Conservation (phyloP, 2,797 vertebrate species). For the Toxotes lorentzi region DNA sequence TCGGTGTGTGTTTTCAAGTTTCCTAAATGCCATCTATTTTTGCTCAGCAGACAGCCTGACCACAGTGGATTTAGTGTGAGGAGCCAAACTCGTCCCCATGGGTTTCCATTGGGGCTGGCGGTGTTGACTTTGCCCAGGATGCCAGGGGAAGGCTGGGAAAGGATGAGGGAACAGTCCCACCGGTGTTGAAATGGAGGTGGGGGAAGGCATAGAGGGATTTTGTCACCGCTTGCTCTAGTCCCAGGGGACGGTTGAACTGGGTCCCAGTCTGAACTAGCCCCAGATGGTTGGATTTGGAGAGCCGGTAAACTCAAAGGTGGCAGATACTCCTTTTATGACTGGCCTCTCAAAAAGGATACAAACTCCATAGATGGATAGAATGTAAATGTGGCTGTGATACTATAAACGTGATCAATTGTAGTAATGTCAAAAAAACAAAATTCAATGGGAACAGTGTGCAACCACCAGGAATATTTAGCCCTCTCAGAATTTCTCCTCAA, state of each 20-base stretch:
- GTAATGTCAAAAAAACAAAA: slow-evolving; percentile 6
- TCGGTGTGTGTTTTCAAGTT: slow-evolving; percentile 49
- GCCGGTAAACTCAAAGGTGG: slow-evolving; percentile 22
- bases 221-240: slow-evolving; percentile 25
- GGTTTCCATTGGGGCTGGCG: slow-evolving; percentile 66
- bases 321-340: slow-evolving; percentile 29
- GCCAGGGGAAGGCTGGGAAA: slow-evolving; percentile 73
- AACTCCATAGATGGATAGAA: not conserved
- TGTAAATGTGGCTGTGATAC: slow-evolving; percentile 6
- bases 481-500: slow-evolving; percentile 34
- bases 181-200: slow-evolving; percentile 52
- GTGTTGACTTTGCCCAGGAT: slow-evolving; percentile 73
- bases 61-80: slow-evolving; percentile 70
- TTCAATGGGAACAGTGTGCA: slow-evolving; percentile 5
- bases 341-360: slow-evolving; percentile 6
- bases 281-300: slow-evolving; percentile 31
- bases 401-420: slow-evolving; percentile 14
- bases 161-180: slow-evolving; percentile 61
- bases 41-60: slow-evolving; percentile 66
- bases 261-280: slow-evolving; percentile 26
- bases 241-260: slow-evolving; percentile 29
- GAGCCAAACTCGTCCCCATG: slow-evolving; percentile 67
- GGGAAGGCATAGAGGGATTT: slow-evolving; percentile 38
- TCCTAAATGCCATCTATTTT: slow-evolving; percentile 72
- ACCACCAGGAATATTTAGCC: slow-evolving; percentile 33